Conservation (phyloP, 2,888 invertebrate species). For the Leistus spinibarbis region DNA sequence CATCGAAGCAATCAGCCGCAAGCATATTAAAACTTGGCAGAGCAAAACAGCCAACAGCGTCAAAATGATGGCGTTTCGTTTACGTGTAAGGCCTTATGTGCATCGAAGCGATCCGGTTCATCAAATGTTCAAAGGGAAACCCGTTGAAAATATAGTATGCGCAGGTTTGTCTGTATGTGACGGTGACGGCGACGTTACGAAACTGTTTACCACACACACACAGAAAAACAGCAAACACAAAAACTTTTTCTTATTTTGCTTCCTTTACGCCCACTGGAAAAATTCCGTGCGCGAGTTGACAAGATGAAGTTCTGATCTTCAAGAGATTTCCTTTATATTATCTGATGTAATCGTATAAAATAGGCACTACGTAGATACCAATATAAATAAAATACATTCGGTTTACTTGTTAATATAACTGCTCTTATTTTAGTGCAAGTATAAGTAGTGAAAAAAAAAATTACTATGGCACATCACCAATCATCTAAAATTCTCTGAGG, state of each 20-base stretch:
- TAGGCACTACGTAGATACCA: not conserved
- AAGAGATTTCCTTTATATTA: not conserved
- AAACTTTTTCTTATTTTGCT: not conserved
- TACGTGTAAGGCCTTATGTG: not conserved
- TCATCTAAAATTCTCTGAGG: no score
- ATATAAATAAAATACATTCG: not conserved
- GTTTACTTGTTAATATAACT: no score
- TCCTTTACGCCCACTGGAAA: not conserved
- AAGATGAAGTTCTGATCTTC: not conserved
- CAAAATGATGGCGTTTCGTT: not conserved
- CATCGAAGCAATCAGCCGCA: not conserved
- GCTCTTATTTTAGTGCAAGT: no score
- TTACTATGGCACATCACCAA: no score
- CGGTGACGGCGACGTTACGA: not conserved
- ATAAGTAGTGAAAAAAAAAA: no score
- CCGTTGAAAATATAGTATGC: not conserved
- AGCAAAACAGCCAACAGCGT: not conserved
- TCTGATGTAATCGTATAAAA: not conserved
- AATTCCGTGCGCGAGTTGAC: not conserved
- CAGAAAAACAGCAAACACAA: not conserved
- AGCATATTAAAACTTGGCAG: constrained; percentile 1
- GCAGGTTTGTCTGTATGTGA: not conserved
- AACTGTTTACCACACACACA: not conserved
- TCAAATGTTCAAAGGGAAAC: not conserved
- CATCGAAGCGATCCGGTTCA: not conserved